phyloP scores from a whole-genome alignment of 2,797 vertebrate genomes.

The Clangula hyemalis region DNA sequence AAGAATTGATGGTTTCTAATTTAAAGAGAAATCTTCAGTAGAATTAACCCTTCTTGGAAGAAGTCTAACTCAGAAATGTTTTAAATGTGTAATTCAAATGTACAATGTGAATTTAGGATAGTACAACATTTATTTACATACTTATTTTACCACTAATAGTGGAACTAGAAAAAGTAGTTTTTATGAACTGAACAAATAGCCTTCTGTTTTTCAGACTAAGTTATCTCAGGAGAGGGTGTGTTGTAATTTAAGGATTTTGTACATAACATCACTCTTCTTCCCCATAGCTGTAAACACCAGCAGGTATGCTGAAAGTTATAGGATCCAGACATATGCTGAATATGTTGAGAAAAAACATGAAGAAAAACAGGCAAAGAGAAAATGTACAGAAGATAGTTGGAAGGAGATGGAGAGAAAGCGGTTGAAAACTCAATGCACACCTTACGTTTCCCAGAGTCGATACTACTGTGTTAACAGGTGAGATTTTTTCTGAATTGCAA shows the following conservation, averaged over 20 bases:
- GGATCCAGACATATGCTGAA: slow-evolving; percentile 96
- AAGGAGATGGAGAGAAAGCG: slow-evolving; percentile 80
- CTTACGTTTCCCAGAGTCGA: slow-evolving; percentile 67
- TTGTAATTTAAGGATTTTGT: not conserved
- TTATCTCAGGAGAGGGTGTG: not conserved
- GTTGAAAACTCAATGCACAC: slow-evolving; percentile 79
- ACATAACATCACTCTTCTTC: slow-evolving; percentile 18
- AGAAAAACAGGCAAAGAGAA: slow-evolving; percentile 81
- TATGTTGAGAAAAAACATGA: slow-evolving; percentile 88
- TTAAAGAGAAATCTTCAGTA: not conserved
- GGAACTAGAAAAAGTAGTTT: not conserved
- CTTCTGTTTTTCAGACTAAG: not conserved
- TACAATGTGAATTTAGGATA: not conserved
- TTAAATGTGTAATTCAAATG: not conserved
- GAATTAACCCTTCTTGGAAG: slow-evolving; percentile 16
- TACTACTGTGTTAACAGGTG: slow-evolving; percentile 75
- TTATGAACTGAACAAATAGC: not conserved
- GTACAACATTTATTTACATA: not conserved
- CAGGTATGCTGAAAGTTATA: slow-evolving; percentile 96
- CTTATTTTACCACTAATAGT: not conserved
- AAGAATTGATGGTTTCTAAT: slow-evolving; percentile 48
- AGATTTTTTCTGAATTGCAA: slow-evolving; percentile 1
- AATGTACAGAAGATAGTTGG: slow-evolving; percentile 91
- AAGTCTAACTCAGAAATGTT: not conserved
- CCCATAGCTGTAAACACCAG: slow-evolving; percentile 94